Evolutionary conservation across 2,113 vertebrate species (phyloP), one percentile per base, ranked within the genome.

Genomic region (Gopherus flavomarginatus): DNA sequence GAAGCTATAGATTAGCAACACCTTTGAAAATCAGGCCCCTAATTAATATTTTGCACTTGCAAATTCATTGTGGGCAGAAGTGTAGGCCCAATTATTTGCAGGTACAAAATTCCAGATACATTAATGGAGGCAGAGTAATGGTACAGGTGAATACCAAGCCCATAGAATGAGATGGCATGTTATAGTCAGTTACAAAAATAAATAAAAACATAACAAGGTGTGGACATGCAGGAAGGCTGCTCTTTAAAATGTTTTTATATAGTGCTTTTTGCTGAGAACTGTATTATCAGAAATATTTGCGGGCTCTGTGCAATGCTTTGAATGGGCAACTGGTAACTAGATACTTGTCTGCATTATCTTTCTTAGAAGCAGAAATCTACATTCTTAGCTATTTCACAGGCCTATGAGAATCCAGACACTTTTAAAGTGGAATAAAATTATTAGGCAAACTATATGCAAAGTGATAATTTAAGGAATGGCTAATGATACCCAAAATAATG

Each of bases 291-390:
- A 80, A 57, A 57, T 59, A 29, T 89, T 49, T 92, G 59, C 42
- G 85, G 27, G 65, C 35, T 31, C 86, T 81, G 2, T 87, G 86
- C 65, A 44, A 8, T n/a, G 5, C 2, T 1, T 77, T 81, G 85
- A 69, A 90, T 35, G 49, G 91, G 17, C n/a, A 94, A 95, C 78
- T 4, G 22, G 59, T 1, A 57, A 87, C 81, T 17, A 72, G 62
- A 10, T n/a, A n/a, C 35, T 69, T 78, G 81, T 81, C 17, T 11
- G 52, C 92, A 82, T 44, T 10, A 13, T 17, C 85, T 27, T 80
- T 95, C 69, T 83, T 79, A 44, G 38, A 85, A 95, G 80, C 42
- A 89, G 91, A 96, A 84, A 42, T 17, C 54, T 82, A n/a, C 83
- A 94, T 93, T 62, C 42, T 6, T 80, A 93, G 80, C 42, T 91